phyloP scores from a whole-genome alignment of 2,113 vertebrate species.

The Mormyrus lacerda region DNA sequence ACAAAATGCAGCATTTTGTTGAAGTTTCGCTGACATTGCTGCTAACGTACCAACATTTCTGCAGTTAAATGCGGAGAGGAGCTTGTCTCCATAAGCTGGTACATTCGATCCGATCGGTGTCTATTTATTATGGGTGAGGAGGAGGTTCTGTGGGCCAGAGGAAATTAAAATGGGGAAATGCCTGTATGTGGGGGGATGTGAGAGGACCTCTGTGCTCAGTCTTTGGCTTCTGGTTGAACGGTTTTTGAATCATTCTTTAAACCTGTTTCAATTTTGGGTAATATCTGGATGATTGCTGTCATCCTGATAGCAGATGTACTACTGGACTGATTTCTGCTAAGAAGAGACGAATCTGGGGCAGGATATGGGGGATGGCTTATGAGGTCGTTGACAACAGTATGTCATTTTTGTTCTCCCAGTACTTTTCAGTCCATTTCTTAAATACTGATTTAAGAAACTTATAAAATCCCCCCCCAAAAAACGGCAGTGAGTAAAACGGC shows the following conservation, averaged over 20 bases:
- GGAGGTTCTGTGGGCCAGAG: neutral
- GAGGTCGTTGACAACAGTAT: neutral
- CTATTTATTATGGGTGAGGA: constrained; percentile 22
- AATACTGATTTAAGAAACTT: neutral
- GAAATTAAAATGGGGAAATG: neutral
- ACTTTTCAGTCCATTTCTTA: neutral
- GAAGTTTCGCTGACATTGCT: constrained; percentile 45
- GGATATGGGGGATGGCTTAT: neutral
- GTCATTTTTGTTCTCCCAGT: neutral
- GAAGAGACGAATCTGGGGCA: neutral
- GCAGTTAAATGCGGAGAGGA: constrained; percentile 35
- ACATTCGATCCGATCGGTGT: constrained; percentile 31
- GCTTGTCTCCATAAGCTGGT: constrained; percentile 8
- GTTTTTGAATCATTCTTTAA: neutral
- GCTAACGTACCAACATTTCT: constrained; percentile 45
- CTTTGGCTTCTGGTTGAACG: neutral
- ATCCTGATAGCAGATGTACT: neutral
- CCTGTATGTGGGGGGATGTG: neutral
- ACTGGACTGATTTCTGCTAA: neutral
- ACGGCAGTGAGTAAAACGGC: neutral
- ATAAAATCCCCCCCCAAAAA: neutral
- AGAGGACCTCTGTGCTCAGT: constrained; percentile 23
- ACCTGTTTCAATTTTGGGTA: neutral
- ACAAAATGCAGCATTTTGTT: constrained; percentile 18
- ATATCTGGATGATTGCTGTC: neutral